Evolutionary conservation across 2,113 vertebrate species (phyloP).

Genomic region (Parotia lawesii): DNA sequence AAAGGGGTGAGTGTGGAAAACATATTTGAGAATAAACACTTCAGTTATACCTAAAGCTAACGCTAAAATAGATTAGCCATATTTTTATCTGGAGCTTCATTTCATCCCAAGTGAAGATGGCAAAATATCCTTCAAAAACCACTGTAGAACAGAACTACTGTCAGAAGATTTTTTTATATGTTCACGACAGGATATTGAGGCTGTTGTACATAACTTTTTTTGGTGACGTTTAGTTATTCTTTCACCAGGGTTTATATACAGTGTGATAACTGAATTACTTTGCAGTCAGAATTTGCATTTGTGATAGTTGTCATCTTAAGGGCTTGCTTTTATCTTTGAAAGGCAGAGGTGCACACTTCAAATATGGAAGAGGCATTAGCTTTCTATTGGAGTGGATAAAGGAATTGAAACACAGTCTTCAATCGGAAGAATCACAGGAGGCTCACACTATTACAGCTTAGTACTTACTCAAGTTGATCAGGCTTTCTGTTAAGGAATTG

Average conservation of each 20-base stretch:
- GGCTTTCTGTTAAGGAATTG: background rate
- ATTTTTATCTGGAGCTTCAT: background rate
- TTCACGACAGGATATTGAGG: background rate
- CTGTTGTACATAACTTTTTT: background rate
- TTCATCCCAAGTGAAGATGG: background rate
- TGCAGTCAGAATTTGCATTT: background rate
- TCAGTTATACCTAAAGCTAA: background rate
- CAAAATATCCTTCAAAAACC: background rate
- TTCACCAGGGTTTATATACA: background rate
- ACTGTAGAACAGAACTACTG: background rate
- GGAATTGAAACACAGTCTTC: background rate
- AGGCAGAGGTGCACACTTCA: background rate
- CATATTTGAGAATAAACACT: background rate
- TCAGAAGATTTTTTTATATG: background rate
- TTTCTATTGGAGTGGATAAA: background rate
- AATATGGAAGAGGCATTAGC: background rate
- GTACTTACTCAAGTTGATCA: background rate
- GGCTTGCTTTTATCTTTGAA: background rate
- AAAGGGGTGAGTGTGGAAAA: background rate
- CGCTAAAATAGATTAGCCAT: background rate
- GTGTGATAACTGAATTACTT: background rate
- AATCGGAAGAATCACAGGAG: background rate
- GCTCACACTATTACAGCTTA: background rate
- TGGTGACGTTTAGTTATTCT: background rate
- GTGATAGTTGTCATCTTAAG: background rate